Evolutionary conservation across 2,797 vertebrate species (phyloP), one percentile per base, ranked within the genome.

Genomic region (Hozukius guyotensis): DNA sequence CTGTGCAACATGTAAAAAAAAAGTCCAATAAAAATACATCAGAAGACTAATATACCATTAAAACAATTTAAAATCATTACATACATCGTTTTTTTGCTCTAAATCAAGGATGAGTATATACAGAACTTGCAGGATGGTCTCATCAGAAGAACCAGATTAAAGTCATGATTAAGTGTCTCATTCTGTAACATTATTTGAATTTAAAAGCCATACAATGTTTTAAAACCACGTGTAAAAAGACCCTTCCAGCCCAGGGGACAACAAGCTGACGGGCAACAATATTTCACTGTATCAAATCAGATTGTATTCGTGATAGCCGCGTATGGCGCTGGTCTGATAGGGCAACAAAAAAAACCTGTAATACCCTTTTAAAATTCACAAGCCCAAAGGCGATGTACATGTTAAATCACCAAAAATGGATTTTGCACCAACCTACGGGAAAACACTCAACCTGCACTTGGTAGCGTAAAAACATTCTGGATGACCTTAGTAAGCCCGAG

Each of bases 1-100:
- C 83, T 93, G 92, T 94, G 92, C 87, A 90, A 94, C 87, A 85
- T 67, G 78, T 90, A 80, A 74, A 89, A 90, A 83, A 80, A 77
- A 78, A 72, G 55, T 85, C 63, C 72, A 77, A 81, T 82, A 91
- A 86, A 89, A 90, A 88, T 82, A 89, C 87, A 90, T 91, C 86
- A 79, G 81, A 76, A 91, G 76, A 91, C 85, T 59, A 67, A 85
- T 64, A 90, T 74, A 87, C 72, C 75, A 87, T 86, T 87, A 67
- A 80, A 88, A 92, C 72, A 75, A 38, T 53, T 66, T 24, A 65
- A 78, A 88, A 85, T 72, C 87, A 90, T 85, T 70, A 85, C 75
- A 83, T 65, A 82, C 49, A 72, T 75, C 3, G 10, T 46, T 66
- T 84, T 77, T 82, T 87, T 84, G 78, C 75, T 86, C 29, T 64